Conservation (phyloP, 2,888 invertebrate genomes). For the Plagodis dolabraria region DNA sequence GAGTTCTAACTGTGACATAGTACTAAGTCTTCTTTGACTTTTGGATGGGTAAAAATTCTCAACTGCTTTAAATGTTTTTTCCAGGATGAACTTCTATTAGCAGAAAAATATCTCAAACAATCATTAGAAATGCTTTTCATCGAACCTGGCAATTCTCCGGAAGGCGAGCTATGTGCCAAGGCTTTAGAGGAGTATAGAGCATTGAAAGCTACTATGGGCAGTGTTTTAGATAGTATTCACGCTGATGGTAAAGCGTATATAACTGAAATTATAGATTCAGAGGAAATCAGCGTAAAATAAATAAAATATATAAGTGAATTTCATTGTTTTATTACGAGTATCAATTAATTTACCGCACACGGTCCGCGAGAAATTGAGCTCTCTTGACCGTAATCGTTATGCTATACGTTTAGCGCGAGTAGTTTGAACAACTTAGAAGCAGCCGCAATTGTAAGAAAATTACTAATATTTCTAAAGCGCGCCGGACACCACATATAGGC, state of each 20-base stretch:
- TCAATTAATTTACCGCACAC: too few species aligned
- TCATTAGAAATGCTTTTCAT: conserved; percentile 88
- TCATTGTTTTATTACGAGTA: neutral
- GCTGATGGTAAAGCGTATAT: conserved; percentile 64
- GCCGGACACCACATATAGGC: too few species aligned
- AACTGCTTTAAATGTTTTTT: conserved; percentile 20
- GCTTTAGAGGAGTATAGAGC: conserved; percentile 88
- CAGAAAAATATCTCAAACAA: conserved; percentile 85
- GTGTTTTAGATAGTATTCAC: conserved; percentile 61
- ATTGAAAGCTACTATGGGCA: conserved; percentile 79
- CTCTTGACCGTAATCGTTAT: too few species aligned
- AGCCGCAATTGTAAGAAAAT: too few species aligned
- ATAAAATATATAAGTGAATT: conserved; percentile 50
- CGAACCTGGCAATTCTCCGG: conserved; percentile 89
- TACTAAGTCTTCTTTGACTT: conserved; percentile 20
- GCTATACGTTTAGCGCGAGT: too few species aligned
- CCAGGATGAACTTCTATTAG: conserved; percentile 82
- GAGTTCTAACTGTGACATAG: conserved; percentile 33
- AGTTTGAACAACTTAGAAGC: too few species aligned
- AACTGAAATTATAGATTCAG: conserved; percentile 31
- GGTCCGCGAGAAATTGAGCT: too few species aligned
- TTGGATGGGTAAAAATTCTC: conserved; percentile 38
- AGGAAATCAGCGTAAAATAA: conserved; percentile 48
- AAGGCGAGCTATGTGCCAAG: conserved; percentile 88
- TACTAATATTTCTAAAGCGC: too few species aligned